Percentiles rank a stretch among this genome's conserved stretches.
phyloP scores from a whole-genome alignment of 2,113 vertebrate genomes.

The Cebus imitator region DNA sequence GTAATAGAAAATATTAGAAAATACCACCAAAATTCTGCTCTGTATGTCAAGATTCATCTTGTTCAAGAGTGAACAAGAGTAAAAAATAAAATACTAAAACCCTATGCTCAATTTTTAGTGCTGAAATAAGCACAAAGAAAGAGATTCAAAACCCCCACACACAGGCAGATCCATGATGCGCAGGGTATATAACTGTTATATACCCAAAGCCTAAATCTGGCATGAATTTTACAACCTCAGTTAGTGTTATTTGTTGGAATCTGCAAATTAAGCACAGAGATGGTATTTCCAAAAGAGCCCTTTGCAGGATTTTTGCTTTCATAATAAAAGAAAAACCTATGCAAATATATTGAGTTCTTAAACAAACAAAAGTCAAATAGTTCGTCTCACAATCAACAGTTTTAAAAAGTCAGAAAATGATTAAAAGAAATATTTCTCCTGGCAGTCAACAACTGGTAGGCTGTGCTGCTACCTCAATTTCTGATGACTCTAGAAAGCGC shows the following conservation, averaged over 20 bases:
- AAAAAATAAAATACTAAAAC: conserved; percentile 24
- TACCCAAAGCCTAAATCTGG: conserved; percentile 37
- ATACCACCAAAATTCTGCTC: background rate
- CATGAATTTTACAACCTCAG: conserved; percentile 56
- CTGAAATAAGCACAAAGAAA: background rate
- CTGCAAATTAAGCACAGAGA: conserved; percentile 65
- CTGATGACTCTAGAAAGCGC: background rate
- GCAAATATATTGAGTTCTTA: conserved; percentile 51
- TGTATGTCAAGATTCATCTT: background rate
- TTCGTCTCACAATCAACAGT: conserved; percentile 39
- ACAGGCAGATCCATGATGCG: background rate
- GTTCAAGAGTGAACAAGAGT: background rate
- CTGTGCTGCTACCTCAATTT: background rate
- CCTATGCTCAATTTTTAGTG: background rate
- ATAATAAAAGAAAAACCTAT: conserved; percentile 49
- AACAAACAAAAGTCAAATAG: conserved; percentile 29
- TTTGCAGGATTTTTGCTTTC: conserved; percentile 41
- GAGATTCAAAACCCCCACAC: background rate
- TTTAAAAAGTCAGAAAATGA: background rate
- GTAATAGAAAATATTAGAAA: background rate
- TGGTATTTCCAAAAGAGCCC: conserved; percentile 45
- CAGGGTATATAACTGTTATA: background rate
- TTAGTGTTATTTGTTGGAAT: conserved; percentile 60
- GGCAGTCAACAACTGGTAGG: background rate
- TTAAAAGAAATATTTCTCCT: background rate